Evolutionary conservation across 2,797 vertebrate species (phyloP).

Genomic region (Odontamblyopus rebecca): DNA sequence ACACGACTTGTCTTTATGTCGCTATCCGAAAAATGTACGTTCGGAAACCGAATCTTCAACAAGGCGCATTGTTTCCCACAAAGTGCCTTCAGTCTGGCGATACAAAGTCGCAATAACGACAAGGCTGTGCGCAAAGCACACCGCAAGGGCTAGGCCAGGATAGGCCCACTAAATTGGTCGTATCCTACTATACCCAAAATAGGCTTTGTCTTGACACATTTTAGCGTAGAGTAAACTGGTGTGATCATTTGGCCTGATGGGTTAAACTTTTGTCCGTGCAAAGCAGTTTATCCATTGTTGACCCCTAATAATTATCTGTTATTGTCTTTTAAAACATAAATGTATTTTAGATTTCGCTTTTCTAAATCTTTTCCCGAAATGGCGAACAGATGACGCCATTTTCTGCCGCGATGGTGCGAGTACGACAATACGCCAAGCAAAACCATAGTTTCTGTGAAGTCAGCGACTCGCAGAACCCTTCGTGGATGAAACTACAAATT

Average conservation of each 20-base stretch:
- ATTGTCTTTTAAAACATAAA: too few relatives aligned
- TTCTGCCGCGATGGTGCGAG: not conserved
- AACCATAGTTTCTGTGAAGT: not conserved
- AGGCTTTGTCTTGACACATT: too few relatives aligned
- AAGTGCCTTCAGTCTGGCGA: not conserved
- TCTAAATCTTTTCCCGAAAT: not conserved
- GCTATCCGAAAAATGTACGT: too few relatives aligned
- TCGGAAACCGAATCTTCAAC: not conserved
- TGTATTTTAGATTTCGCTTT: not conserved
- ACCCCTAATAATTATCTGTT: too few relatives aligned
- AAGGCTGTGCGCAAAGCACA: not conserved
- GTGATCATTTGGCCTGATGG: too few relatives aligned
- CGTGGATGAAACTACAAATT: not conserved
- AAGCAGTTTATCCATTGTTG: too few relatives aligned
- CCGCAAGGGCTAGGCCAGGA: too few relatives aligned
- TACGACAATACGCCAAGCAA: not conserved
- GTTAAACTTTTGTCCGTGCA: too few relatives aligned
- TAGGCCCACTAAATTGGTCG: too few relatives aligned
- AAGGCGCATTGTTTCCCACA: not conserved
- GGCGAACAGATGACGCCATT: not conserved
- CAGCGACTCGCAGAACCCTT: not conserved
- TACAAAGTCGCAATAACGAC: not conserved
- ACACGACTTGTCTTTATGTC: not conserved
- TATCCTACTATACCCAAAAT: too few relatives aligned
- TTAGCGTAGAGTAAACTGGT: too few relatives aligned